Conservation (phyloP, 2,113 vertebrate genomes). For the Thryonomys swinderianus region DNA sequence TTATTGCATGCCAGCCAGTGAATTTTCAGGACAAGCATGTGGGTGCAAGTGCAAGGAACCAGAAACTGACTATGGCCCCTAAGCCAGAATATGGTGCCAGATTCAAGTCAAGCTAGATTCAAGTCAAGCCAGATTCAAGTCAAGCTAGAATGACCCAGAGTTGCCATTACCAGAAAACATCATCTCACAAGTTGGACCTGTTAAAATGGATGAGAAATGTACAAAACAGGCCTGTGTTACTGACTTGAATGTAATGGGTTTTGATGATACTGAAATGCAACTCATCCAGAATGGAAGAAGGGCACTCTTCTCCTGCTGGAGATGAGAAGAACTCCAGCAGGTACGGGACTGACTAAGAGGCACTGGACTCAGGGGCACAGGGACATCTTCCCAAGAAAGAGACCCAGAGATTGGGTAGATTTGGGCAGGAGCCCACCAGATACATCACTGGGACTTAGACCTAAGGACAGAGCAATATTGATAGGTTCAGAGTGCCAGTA, state of each 20-base stretch:
- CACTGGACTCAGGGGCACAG: not conserved
- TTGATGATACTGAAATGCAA: not conserved
- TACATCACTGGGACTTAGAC: not conserved
- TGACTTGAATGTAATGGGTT: not conserved
- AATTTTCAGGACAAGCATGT: not conserved
- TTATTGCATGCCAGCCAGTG: not conserved
- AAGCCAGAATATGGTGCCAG: not conserved
- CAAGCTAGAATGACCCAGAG: not conserved
- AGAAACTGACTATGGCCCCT: not conserved
- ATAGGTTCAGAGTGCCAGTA: not conserved
- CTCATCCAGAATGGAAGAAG: not conserved
- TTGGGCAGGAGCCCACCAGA: not conserved
- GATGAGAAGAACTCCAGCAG: not conserved
- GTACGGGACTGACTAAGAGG: not conserved
- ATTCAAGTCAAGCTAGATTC: not conserved
- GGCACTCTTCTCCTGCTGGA: not conserved
- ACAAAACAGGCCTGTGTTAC: not conserved
- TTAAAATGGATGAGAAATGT: not conserved
- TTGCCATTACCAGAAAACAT: not conserved
- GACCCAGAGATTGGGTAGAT: not conserved
- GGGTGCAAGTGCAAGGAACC: not conserved
- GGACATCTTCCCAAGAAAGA: not conserved
- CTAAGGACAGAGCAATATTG: not conserved
- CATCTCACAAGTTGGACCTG: not conserved
- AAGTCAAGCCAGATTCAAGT: not conserved